Evolutionary conservation across 1,140 invertebrate genomes (phyloP), one percentile per base, ranked within the genome.

Genomic region (Cardiocondyla obscurior): DNA sequence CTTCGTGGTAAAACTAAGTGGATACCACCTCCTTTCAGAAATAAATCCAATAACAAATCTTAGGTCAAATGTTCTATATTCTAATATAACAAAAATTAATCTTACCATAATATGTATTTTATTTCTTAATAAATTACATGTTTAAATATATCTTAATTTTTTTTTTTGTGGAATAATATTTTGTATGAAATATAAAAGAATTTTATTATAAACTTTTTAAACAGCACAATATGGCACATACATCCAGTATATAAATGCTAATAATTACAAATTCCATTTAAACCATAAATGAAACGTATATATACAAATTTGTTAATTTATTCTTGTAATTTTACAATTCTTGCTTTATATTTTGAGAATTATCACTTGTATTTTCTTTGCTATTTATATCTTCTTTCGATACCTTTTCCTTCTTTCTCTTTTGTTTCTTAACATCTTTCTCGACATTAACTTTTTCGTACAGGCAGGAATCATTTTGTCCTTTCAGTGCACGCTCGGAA

Each of bases 1-100:
- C 94, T 99, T 16, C 94, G 97, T 77, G 98, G 98, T 19, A 99
- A 99, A 69, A 25, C 14, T 0, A 86, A 70, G 33, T 88, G 84
- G 81, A 4, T 86, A 72, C 12, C 81, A 28, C 77, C 84, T 51
- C 7, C 0, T 8, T 53, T 16, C 14, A 83, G 69, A 46, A 74
- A 86, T 19, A 42, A 67, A 30, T 3, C 62, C 42, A 85, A 74
- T 1, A 39, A 39, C 1, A 8, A 39, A 39, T 58, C 60, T 30
- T 67, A 14, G 49, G 62, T n/a, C 12, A 36, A 6, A n/a, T 51
- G 3, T 46, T 60, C n/a, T 51, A 39, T 39, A 62, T 10, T 25
- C 22, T 10, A 62, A 22, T 16, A 2, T 42, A 58, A 10, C 6
- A 28, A 33, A 30, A 55, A 49, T 4, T 39, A 44, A 39, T 28